Evolutionary conservation across 2,888 invertebrate species (phyloP), one percentile per base, ranked within the genome.

Genomic region (Acholoe squamosa): DNA sequence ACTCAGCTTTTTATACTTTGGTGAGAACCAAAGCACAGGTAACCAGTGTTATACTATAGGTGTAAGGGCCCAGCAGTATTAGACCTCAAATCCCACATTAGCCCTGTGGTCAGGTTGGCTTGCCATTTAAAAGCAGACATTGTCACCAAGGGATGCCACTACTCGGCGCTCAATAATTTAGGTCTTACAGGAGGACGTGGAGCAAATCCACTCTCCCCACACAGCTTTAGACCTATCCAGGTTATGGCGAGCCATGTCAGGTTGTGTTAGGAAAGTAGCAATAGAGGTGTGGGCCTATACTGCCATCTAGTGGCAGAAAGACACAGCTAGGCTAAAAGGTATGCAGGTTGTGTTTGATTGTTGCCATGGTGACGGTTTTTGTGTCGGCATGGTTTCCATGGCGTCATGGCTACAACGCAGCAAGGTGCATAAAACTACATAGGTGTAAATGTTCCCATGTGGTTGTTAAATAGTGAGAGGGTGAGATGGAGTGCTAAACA

Each of bases 121-220:
- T n/a, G 61, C 61, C 61, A 61, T 61, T 43, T 61, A 61, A 61
- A 61, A 61, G 61, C 61, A 61, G 61, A 61, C 61, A 61, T 61
- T 61, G 61, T 61, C 61, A 61, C 61, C 14, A 71, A 28, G 31
- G 71, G 71, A 71, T 16, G 71, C 71, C 71, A 14, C 71, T 25
- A 28, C 28, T 25, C 5, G 0, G 14, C 28, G 71, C 25, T 71
- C 31, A 71, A 28, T 71, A 71, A 71, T 71, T 71, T 71, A 28
- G 71, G 71, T 61, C 61, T 61, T 61, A 61, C 61, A 3, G 61
- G 19, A 61, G 61, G 61, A 61, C 61, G 19, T 61, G 61, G 19
- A 61, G 61, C 61, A 61, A 61, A 61, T n/a, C 61, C 14, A 61
- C 19, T 61, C 61, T 61, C 61, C 61, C 5, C 3, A 14, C 61